Evolutionary conservation across 2,113 vertebrate genomes (phyloP).

Genomic region (Mobula hypostoma): DNA sequence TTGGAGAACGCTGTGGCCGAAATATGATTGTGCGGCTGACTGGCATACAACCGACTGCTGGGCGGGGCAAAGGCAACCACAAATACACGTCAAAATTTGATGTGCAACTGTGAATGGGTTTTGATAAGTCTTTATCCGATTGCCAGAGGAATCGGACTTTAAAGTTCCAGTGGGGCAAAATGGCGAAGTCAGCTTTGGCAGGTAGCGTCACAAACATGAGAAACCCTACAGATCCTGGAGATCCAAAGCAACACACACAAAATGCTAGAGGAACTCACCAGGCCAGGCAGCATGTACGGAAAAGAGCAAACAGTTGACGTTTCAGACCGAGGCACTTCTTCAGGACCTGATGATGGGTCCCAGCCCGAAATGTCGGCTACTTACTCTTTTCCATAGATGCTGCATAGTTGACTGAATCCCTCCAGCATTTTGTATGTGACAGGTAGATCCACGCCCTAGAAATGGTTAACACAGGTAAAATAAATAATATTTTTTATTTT

Average conservation of each 20-base stretch:
- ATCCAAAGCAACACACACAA: too few species aligned
- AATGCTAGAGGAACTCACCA: too few species aligned
- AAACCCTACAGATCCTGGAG: too few species aligned
- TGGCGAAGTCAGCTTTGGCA: not conserved
- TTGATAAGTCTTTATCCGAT: not conserved
- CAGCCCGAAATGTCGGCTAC: too few species aligned
- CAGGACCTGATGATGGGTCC: too few species aligned
- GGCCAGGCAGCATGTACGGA: too few species aligned
- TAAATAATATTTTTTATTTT: too few species aligned
- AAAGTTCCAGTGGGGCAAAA: not conserved
- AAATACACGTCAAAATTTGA: not conserved
- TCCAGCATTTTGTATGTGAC: not conserved
- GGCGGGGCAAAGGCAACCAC: not conserved
- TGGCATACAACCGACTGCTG: not conserved
- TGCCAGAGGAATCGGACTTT: not conserved
- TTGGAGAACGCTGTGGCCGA: not conserved
- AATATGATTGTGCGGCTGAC: not conserved
- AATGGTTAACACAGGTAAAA: not conserved
- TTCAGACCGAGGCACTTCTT: too few species aligned
- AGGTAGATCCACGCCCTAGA: not conserved
- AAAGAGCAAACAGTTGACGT: too few species aligned
- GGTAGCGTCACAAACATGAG: too few species aligned
- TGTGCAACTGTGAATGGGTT: not conserved
- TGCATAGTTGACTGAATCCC: too few species aligned
- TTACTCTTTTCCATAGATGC: too few species aligned